These are phyloP conservation scores for Drosophila barbarae DNA, from an alignment of 2,888 invertebrate species.

Conservation along the genomic window DNA sequence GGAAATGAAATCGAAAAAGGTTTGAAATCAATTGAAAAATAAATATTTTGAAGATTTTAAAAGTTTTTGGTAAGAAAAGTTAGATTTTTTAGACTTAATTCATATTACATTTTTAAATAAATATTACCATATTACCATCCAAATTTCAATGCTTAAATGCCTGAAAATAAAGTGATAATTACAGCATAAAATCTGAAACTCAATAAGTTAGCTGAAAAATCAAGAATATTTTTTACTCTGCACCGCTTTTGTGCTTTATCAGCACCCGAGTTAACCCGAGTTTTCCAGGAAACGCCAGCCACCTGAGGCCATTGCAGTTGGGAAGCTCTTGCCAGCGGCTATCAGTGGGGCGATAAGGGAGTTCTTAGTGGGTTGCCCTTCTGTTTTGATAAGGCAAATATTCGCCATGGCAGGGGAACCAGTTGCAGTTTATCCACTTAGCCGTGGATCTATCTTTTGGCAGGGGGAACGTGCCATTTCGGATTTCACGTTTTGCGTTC, in stretches of 20 bases:
- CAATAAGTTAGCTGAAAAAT: background rate
- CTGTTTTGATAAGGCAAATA: slow-evolving; percentile 42
- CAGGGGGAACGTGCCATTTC: slow-evolving; percentile 60
- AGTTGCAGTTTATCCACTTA: slow-evolving; percentile 14
- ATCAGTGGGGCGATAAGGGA: slow-evolving; percentile 25
- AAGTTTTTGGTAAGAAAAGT: no score
- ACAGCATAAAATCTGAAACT: background rate
- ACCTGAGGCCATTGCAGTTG: slow-evolving; percentile 51
- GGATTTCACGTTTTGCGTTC: slow-evolving; percentile 47
- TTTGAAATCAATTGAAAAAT: background rate
- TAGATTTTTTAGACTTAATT: no score
- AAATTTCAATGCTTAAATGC: background rate
- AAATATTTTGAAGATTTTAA: background rate
- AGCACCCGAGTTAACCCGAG: slow-evolving; percentile 41
- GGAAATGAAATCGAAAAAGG: background rate
- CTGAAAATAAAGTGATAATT: background rate
- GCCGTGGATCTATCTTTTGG: slow-evolving; percentile 26
- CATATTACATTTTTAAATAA: background rate
- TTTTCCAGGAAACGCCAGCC: slow-evolving; percentile 55
- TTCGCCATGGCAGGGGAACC: slow-evolving; percentile 2
- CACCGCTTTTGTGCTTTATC: slow-evolving; percentile 50
- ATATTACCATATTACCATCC: no score
- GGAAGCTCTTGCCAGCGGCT: slow-evolving; percentile 2
- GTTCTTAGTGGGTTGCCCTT: slow-evolving; percentile 8
- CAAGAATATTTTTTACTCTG: background rate